Base-by-base conservation (phyloP, 2,113 vertebrate genomes). In the Rhinopomastus cyanomelas region DNA sequence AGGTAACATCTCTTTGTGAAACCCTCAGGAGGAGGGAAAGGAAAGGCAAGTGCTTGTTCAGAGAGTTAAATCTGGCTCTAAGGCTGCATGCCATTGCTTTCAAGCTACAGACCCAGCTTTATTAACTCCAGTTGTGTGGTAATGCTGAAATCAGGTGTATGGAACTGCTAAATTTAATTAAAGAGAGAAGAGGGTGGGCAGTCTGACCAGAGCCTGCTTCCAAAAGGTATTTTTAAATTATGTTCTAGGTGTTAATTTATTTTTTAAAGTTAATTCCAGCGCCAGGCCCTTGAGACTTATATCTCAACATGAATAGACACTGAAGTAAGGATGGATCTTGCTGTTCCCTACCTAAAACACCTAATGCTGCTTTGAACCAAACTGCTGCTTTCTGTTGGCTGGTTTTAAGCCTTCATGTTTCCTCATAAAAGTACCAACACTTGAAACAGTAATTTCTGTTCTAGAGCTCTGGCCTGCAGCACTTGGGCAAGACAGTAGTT, bases 1-100 rank as follows among this genome's bases (percentile, higher is more conserved):
- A 87, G 97, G 98, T 98, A 96, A 97, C 48, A 51, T 76, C n/a
- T 13, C 37, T 74, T 72, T 68, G 46, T 69, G 52, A 68, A 87
- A 82, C 30, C 65, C 21, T 57, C 39, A 75, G 55, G 10, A 67
- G 44, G 10, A 67, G 44, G 55, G 30, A 49, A 64, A 64, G 30
- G 36, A 71, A 83, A 90, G 52, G 52, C 66, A 42, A 22, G 17
- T 73, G 21, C 18, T 3, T 21, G 9, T 81, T 78, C 51, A 68
- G 52, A 88, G 39, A 25, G 39, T 20, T 52, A 7, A 14, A 56
- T 60, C 22, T 19, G 68, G 19, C 22, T 75, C 44, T 67, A 6
- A 34, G 51, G 30, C 49, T 84, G 49, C 39, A 72, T 30, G 16
- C 22, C 49, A 42, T 65, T 88, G 20, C 55, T 72, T 80, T 88